These are phyloP conservation scores for Habroteleia sp. DNA, from an alignment of 2,888 invertebrate species.

Conservation along the genomic window DNA sequence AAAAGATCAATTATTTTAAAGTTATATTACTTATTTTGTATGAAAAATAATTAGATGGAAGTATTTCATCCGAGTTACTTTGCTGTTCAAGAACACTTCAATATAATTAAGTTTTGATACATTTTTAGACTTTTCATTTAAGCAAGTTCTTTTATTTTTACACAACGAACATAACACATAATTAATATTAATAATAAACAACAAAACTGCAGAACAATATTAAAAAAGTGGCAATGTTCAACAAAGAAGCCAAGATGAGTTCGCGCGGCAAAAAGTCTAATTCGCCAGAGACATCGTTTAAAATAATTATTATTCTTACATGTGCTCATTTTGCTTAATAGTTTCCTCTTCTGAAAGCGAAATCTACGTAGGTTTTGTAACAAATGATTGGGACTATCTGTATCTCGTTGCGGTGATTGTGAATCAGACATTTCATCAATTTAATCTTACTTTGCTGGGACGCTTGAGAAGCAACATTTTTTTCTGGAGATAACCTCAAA, in stretches of 20 bases:
- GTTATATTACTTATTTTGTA: too few relatives aligned
- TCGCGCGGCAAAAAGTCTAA: conserved; percentile 8
- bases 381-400: conserved; percentile 82
- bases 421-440: conserved; percentile 76
- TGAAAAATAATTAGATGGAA: too few relatives aligned
- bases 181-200: too few relatives aligned
- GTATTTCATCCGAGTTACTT: too few relatives aligned
- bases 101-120: too few relatives aligned
- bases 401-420: conserved; percentile 77
- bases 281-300: neutral
- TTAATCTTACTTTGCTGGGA: conserved; percentile 55
- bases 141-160: too few relatives aligned
- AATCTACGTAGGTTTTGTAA: conserved; percentile 86
- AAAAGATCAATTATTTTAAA: too few relatives aligned
- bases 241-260: conserved; percentile 27
- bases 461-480: conserved; percentile 48
- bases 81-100: too few relatives aligned
- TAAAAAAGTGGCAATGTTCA: too few relatives aligned
- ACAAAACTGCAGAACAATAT: too few relatives aligned
- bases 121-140: too few relatives aligned
- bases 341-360: conserved; percentile 87
- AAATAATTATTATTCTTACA: conserved; percentile 55
- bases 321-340: conserved; percentile 71
- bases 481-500: conserved; percentile 50
- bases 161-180: too few relatives aligned